Evolutionary conservation across 2,113 vertebrate genomes (phyloP).

Genomic region (Mixornis gularis): DNA sequence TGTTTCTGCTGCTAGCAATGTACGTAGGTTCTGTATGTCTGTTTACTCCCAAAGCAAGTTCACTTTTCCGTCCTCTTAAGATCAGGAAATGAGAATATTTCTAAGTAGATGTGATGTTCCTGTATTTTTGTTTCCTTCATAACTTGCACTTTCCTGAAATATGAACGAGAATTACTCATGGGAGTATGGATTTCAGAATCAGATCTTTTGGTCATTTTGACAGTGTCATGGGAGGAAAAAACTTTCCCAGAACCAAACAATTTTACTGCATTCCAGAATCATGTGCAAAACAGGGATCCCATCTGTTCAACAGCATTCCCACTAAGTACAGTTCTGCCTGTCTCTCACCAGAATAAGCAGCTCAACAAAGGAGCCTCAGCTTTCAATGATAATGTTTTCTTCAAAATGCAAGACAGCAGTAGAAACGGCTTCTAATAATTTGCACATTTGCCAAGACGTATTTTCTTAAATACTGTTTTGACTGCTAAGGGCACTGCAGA

Average conservation of each 20-base stretch:
- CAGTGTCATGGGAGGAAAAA: conserved; percentile 36
- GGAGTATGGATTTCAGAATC: conserved; percentile 1
- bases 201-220: conserved; percentile 11
- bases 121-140: not conserved
- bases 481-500: not conserved
- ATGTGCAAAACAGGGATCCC: conserved; percentile 48
- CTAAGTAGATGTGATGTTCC: not conserved
- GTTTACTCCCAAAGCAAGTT: not conserved
- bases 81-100: conserved; percentile 5
- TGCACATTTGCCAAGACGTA: not conserved
- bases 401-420: not conserved
- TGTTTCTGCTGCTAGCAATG: not conserved
- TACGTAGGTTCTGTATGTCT: not conserved
- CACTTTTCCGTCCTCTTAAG: not conserved
- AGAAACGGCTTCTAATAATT: not conserved
- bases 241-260: conserved; percentile 58
- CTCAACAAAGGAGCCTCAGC: conserved; percentile 22
- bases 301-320: conserved; percentile 51
- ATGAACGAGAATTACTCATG: not conserved
- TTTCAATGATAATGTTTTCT: not conserved
- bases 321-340: not conserved
- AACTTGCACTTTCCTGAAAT: not conserved
- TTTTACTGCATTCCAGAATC: conserved; percentile 68
- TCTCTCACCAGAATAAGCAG: not conserved
- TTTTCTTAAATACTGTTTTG: not conserved